Evolutionary conservation across 2,113 vertebrate species (phyloP).

Genomic region (Synodontis membranacea): DNA sequence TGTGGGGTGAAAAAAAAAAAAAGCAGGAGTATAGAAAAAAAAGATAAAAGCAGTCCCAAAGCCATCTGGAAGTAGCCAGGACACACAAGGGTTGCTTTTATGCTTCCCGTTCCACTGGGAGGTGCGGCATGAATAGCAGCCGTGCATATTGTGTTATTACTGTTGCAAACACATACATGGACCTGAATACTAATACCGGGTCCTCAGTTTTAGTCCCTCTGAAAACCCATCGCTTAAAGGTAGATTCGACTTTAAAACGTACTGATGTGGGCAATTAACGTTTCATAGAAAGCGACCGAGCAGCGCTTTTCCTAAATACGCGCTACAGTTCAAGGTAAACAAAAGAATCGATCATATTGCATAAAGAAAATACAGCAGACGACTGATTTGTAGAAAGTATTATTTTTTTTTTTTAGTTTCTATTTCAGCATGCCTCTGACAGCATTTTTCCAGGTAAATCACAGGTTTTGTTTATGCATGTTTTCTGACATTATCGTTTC

Average conservation of each 20-base stretch:
- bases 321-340: background rate
- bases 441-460: background rate
- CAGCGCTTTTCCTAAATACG: background rate
- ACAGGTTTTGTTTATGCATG: background rate
- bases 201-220: constrained; percentile 56
- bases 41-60: constrained; percentile 77
- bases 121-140: constrained; percentile 73
- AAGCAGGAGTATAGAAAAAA: constrained; percentile 40
- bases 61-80: constrained; percentile 79
- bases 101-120: constrained; percentile 75
- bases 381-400: background rate
- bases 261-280: constrained; percentile 29
- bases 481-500: background rate
- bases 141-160: constrained; percentile 79
- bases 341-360: background rate
- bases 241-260: constrained; percentile 61
- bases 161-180: constrained; percentile 73
- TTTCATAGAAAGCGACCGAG: constrained; percentile 39
- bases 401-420: background rate
- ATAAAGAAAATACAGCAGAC: background rate
- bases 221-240: constrained; percentile 52
- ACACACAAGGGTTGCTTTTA: constrained; percentile 78
- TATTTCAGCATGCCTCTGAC: too few species aligned
- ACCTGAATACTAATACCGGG: constrained; percentile 74
- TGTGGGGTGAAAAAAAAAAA: constrained; percentile 63